phyloP scores from a whole-genome alignment of 2,888 invertebrate genomes.

The Sphaerophoria rueppellii region DNA sequence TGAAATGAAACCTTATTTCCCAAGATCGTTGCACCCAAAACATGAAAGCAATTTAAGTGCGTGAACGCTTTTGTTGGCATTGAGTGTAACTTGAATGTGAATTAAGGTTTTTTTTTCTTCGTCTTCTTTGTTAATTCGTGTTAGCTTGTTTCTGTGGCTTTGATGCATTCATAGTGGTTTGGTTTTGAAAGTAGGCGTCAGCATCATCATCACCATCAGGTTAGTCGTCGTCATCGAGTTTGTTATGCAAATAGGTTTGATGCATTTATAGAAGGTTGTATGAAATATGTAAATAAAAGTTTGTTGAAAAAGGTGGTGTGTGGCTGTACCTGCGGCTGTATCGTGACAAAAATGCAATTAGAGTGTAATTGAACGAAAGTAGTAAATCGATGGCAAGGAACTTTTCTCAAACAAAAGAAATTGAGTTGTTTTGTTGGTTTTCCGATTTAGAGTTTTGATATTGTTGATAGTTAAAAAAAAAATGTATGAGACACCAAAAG shows the following conservation, averaged over 20 bases:
- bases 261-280: background rate
- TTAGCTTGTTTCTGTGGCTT: conserved; percentile 19
- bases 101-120: background rate
- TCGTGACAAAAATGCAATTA: conserved; percentile 31
- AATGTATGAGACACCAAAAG: too few species aligned
- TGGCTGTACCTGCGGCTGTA: too few species aligned
- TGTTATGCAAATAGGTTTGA: conserved; percentile 16
- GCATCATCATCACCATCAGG: background rate
- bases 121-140: background rate
- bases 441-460: too few species aligned
- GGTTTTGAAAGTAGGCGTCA: conserved; percentile 24
- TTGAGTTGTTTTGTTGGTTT: background rate
- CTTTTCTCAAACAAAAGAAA: background rate
- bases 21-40: conserved; percentile 50
- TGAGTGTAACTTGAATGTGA: conserved; percentile 38
- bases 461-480: too few species aligned
- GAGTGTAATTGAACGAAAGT: conserved; percentile 8
- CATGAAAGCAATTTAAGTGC: conserved; percentile 29
- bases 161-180: background rate
- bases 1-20: conserved; percentile 24
- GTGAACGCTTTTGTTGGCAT: conserved; percentile 28
- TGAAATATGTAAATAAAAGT: background rate
- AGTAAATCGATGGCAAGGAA: background rate
- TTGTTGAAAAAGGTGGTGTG: conserved; percentile 20
- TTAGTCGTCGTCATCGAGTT: background rate